Percentiles rank a stretch among this genome's conserved stretches.
Conservation (phyloP, 2,888 invertebrate genomes). For the Parascotia fuliginaria region DNA sequence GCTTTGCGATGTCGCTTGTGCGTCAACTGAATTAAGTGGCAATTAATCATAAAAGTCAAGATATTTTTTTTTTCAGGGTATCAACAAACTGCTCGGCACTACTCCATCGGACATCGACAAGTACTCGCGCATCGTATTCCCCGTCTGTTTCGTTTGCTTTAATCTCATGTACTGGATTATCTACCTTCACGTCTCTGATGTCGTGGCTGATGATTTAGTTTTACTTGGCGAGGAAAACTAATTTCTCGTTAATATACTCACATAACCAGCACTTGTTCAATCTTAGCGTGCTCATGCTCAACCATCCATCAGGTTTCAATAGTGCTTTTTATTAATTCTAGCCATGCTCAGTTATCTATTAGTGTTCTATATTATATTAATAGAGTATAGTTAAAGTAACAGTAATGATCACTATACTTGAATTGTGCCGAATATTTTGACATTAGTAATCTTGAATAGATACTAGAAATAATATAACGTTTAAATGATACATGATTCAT, state of each 20-base stretch:
- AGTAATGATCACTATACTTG: slow-evolving; percentile 35
- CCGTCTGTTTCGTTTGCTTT: slow-evolving; percentile 99
- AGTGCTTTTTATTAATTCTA: slow-evolving; percentile 39
- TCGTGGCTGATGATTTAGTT: slow-evolving; percentile 97
- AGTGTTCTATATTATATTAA: slow-evolving; percentile 39
- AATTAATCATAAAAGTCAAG: slow-evolving; percentile 11
- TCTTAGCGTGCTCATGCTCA: slow-evolving; percentile 43
- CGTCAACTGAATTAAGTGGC: not conserved
- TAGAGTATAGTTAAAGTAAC: too few relatives aligned
- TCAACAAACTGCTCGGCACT: slow-evolving; percentile 95
- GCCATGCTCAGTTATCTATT: slow-evolving; percentile 36
- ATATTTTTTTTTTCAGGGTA: slow-evolving; percentile 85
- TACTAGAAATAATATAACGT: slow-evolving; percentile 36
- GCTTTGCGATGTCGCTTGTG: not conserved
- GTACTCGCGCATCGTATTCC: slow-evolving; percentile 99
- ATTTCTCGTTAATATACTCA: slow-evolving; percentile 10
- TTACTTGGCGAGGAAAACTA: slow-evolving; percentile 89
- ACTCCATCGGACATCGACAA: slow-evolving; percentile 99
- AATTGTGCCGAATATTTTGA: slow-evolving; percentile 42
- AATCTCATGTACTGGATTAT: slow-evolving; percentile 99
- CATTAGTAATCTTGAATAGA: slow-evolving; percentile 42
- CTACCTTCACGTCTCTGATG: slow-evolving; percentile 97
- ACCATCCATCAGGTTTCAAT: slow-evolving; percentile 41
- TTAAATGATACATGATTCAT: slow-evolving; percentile 41
- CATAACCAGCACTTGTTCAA: slow-evolving; percentile 31